phyloP scores from a whole-genome alignment of 2,888 invertebrate species.

The Megalurothrips usitatus region DNA sequence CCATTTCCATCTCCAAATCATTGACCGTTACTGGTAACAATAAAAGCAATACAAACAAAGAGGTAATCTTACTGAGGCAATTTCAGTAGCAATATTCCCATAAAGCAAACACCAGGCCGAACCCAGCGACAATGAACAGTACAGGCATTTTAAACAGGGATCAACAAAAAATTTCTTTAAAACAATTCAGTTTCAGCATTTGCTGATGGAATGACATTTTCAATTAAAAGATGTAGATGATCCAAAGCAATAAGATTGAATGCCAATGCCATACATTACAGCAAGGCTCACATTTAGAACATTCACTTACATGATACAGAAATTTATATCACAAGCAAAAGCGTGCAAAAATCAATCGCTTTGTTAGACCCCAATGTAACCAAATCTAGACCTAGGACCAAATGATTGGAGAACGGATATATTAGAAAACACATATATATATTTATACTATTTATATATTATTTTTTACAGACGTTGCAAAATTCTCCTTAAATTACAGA shows the following conservation, averaged over 20 bases:
- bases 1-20: background rate
- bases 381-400: conserved; percentile 19
- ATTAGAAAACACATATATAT: conserved; percentile 24
- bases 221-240: background rate
- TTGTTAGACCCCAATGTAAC: conserved; percentile 14
- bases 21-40: background rate
- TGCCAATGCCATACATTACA: background rate
- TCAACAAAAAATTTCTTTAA: background rate
- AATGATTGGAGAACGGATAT: conserved; percentile 22
- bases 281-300: background rate
- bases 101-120: background rate
- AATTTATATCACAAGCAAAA: conserved; percentile 26
- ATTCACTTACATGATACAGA: conserved; percentile 11
- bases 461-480: conserved; percentile 21
- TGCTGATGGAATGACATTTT: conserved; percentile 20
- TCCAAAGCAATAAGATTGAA: background rate
- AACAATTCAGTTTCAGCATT: conserved; percentile 9
- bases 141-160: background rate
- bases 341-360: conserved; percentile 24
- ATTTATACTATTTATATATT: conserved; percentile 26
- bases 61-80: conserved; percentile 25
- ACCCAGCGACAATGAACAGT: background rate
- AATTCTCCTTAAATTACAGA: conserved; percentile 23
- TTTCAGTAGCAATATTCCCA: background rate
- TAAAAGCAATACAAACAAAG: conserved; percentile 7